Percentiles rank a stretch among this genome's conserved stretches.
Conservation (phyloP, 2,888 invertebrate genomes). For the Synanthedon tipuliformis region DNA sequence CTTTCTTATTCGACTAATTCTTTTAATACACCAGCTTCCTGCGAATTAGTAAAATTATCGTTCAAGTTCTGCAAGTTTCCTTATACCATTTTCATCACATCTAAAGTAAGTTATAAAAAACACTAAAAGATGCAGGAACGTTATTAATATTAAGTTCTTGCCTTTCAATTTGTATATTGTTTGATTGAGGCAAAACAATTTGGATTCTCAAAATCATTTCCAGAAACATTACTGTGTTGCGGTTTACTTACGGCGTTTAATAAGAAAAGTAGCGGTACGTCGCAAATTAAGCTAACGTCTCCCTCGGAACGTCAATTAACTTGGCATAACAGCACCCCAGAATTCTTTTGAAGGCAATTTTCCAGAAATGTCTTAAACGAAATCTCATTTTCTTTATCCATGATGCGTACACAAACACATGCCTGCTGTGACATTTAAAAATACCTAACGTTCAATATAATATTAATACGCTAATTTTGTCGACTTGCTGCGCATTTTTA, state of each 20-base stretch:
- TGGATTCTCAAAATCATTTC: neutral
- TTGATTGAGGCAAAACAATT: too few relatives aligned
- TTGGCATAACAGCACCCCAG: neutral
- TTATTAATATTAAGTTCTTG: too few relatives aligned
- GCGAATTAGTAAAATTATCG: too few relatives aligned
- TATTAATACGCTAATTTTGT: too few relatives aligned
- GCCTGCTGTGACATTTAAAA: neutral
- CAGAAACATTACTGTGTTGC: neutral
- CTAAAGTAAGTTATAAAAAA: too few relatives aligned
- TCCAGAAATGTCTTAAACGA: neutral
- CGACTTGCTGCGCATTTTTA: too few relatives aligned
- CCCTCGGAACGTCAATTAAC: neutral
- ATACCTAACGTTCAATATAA: neutral
- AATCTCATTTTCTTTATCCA: neutral
- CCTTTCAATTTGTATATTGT: too few relatives aligned
- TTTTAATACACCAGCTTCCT: too few relatives aligned
- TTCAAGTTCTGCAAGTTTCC: too few relatives aligned
- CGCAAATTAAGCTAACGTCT: neutral
- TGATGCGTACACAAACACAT: neutral
- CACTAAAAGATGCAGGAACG: too few relatives aligned
- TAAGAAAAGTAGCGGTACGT: neutral
- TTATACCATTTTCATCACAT: too few relatives aligned
- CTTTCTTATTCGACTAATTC: too few relatives aligned
- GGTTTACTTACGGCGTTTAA: neutral
- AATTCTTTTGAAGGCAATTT: neutral